Evolutionary conservation across 1,140 invertebrate genomes (phyloP), one percentile per base, ranked within the genome.

Genomic region (Trichonephila clavipes): DNA sequence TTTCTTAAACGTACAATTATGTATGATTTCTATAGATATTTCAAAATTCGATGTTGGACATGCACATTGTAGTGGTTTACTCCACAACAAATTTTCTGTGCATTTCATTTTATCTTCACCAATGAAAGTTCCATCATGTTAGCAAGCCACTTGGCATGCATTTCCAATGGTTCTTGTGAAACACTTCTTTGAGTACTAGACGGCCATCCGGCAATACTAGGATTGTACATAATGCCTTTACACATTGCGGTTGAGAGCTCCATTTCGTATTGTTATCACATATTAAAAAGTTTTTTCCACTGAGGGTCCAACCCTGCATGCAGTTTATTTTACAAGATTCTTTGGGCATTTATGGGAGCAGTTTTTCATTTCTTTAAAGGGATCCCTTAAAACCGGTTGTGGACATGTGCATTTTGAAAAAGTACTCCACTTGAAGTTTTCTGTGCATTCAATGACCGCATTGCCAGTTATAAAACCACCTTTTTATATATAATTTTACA

Each of bases 361-460:
- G 64, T 77, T 58, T 51, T 89, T 44, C 19, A 14, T 44, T 4
- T 18, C 7, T 21, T 44, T 28, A 28, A 28, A 0, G 28, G 28
- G 12, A 61, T 34, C n/a, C 19, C 16, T 21, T 21, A 82, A 44
- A 81, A 12, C 1, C 10, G 58, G 14, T 1, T 14, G 12, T 2
- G 69, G 88, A 1, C 88, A 90, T 5, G 88, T 19, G 44, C 88
- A 90, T 1, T 34, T 51, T 2, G 88, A 72, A 28, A 28, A 81
- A 81, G 3, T 51, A 51, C 44, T 51, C 44, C 44, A 1, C 8
- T 8, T 51, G 8, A 51, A 2, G 4, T 51, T 8, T 51, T 51
- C 44, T 51, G 44, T 51, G 8, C 44, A 51, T 51, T 51, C 8
- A 51, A 51, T 51, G 4, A 8, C 8, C 44, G 44, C 5, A 21